Base-by-base conservation (phyloP, 2,797 vertebrate species). In the Gobionotothen gibberifrons region DNA sequence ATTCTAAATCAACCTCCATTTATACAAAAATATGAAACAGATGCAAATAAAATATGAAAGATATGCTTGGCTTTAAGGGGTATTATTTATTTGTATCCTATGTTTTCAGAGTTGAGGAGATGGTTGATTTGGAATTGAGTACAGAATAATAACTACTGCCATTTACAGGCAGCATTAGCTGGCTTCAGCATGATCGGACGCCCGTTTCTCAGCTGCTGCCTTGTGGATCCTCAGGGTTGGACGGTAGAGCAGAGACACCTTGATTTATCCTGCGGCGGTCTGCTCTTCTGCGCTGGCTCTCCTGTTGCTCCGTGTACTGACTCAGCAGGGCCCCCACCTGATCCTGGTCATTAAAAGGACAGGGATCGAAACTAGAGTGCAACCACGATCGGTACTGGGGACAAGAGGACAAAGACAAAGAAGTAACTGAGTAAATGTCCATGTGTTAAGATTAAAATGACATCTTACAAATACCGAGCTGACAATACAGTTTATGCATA, bases 311-410 rank as follows among this genome's bases (percentile, higher is more conserved):
- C 1, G 77, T 82, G 78, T 92, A 95, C 85, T 78, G 89, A 42
- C 75, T 89, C 71, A 97, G 87, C 82, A 97, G 89, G 9, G 69
- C 71, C 9, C 83, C 88, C 72, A 97, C 93, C 84, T 95, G 94
- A 74, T 95, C 95, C 88, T 95, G 93, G 81, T 97, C 96, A 54
- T 92, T 90, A 58, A 96, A 95, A 0, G 94, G 95, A 74, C 92
- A 94, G 73, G 88, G 89, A 54, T 89, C 90, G 2, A 95, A 97
- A 77, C 85, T 94, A 17, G 81, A 72, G 29, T 4, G 76, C 70
- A 97, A 88, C 96, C 96, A 97, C 3, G 84, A 52, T 0, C 94
- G 94, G 74, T 95, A 96, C 97, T 98, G 92, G 9, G 2, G 85
- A 81, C 47, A 67, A 65, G 62, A 78, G 9, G 13, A 40, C 3